Percentiles rank a stretch among this genome's conserved stretches.
These are phyloP conservation scores for Mus spretus DNA, from an alignment of 2,797 vertebrate species.

Conservation along the genomic window DNA sequence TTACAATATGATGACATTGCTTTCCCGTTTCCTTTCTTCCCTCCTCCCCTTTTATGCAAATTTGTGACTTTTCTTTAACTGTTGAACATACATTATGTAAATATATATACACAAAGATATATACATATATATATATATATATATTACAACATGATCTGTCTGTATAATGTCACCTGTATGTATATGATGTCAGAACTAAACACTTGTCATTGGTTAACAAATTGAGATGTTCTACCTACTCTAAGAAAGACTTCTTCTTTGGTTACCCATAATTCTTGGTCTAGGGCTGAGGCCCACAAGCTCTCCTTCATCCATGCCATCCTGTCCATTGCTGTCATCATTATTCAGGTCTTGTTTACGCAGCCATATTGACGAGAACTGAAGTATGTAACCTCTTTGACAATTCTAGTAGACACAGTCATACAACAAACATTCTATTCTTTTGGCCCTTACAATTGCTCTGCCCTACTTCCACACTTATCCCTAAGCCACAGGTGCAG, in stretches of 20 bases:
- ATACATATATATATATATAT: background rate
- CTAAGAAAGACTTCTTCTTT: background rate
- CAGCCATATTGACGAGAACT: background rate
- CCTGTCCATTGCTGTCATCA: background rate
- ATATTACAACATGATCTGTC: background rate
- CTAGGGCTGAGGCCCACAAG: background rate
- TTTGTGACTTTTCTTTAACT: background rate
- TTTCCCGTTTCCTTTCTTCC: background rate
- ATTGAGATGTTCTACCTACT: background rate
- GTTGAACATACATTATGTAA: background rate
- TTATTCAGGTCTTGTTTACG: background rate
- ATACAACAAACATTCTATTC: background rate
- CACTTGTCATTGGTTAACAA: background rate
- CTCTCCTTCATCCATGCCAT: background rate
- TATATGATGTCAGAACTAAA: background rate
- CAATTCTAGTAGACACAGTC: background rate
- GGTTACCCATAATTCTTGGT: background rate
- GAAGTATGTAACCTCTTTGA: background rate
- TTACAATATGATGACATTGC: background rate
- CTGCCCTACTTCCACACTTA: background rate
- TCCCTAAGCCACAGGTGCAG: background rate
- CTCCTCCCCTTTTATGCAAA: background rate
- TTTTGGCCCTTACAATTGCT: background rate
- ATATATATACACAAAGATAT: background rate
- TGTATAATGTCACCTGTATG: background rate